Base-by-base conservation (phyloP, 2,888 invertebrate species). In the Drosophila buzzatii region DNA sequence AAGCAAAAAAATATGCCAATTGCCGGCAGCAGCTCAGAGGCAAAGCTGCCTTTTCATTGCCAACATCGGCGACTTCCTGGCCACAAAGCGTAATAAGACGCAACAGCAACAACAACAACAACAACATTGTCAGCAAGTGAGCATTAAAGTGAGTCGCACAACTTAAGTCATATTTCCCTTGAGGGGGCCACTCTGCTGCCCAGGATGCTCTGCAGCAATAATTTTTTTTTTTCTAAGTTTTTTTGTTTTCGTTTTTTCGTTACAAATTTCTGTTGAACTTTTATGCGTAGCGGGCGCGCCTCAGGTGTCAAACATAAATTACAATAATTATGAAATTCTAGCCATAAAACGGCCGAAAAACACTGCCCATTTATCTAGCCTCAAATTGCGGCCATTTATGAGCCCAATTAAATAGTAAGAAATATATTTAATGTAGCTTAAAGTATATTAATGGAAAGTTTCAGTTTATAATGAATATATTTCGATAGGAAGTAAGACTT, bases 261-360 rank as follows among this genome's bases (percentile, higher is more conserved):
- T 74, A 63, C 9, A 58, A 63, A 62, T 73, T 58, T 61, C 18
- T 16, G 59, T 33, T 64, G 42, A 79, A 79, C 60, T 76, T 76
- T 60, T 47, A 2, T 45, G 42, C 39, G 45, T 75, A 62, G 67
- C 72, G 62, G 57, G 68, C 71, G 73, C 77, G 87, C 82, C 89
- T 89, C 84, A 85, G 84, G 90, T 89, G 85, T 89, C 85, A 75
- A 51, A 80, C 88, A 85, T 85, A 89, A 85, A 87, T 89, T 72
- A 82, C 66, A 80, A 82, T 88, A 85, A 85, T 85, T 85, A 85
- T 85, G 73, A 90, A 77, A 85, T 73, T 81, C 69, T 60, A 58
- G 47, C 72, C 63, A 73, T 79, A 76, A 68, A 77, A 64, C 45
- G 39, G 42, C 58, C 39, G 51, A 59, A 42, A 35, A 42, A 44